phyloP scores from a whole-genome alignment of 2,797 vertebrate genomes.

The Mormyrus proboscirostris region DNA sequence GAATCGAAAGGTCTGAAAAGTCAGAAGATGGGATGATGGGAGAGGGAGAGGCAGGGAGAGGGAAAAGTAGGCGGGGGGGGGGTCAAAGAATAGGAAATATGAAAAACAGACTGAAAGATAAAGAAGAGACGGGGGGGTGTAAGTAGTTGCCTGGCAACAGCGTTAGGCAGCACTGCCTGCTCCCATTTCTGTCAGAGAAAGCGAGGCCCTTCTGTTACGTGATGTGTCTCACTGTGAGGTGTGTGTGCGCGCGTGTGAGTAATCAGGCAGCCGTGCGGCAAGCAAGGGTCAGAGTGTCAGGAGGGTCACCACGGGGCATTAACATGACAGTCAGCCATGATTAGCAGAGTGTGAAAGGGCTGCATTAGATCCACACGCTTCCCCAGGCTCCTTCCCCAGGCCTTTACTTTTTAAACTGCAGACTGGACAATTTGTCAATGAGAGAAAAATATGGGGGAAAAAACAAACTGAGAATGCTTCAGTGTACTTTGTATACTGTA shows the following conservation, averaged over 20 bases:
- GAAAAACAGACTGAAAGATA: slow-evolving; percentile 18
- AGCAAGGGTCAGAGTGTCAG: background rate
- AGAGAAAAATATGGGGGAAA: background rate
- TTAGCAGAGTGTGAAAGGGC: background rate
- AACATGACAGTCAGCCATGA: background rate
- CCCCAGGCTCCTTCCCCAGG: background rate
- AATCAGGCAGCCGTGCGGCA: background rate
- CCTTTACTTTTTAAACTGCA: background rate
- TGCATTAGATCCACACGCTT: background rate
- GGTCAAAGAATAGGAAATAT: slow-evolving; percentile 19
- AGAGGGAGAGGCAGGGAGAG: background rate
- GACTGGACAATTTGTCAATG: background rate
- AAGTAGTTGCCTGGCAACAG: slow-evolving; percentile 29
- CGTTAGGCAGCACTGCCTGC: slow-evolving; percentile 30
- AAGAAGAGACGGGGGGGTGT: slow-evolving; percentile 10
- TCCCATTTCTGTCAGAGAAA: slow-evolving; percentile 26
- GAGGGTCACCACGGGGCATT: background rate
- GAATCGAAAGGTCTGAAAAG: background rate
- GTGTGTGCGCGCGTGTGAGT: slow-evolving; percentile 18
- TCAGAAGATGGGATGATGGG: background rate
- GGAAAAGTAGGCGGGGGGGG: background rate
- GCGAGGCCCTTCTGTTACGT: slow-evolving; percentile 18
- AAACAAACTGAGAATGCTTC: background rate
- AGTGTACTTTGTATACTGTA: background rate
- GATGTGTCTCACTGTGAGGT: slow-evolving; percentile 21